Percentiles rank a stretch among this genome's conserved stretches.
phyloP scores from a whole-genome alignment of 2,888 invertebrate species.

The Geophilus truncorum region DNA sequence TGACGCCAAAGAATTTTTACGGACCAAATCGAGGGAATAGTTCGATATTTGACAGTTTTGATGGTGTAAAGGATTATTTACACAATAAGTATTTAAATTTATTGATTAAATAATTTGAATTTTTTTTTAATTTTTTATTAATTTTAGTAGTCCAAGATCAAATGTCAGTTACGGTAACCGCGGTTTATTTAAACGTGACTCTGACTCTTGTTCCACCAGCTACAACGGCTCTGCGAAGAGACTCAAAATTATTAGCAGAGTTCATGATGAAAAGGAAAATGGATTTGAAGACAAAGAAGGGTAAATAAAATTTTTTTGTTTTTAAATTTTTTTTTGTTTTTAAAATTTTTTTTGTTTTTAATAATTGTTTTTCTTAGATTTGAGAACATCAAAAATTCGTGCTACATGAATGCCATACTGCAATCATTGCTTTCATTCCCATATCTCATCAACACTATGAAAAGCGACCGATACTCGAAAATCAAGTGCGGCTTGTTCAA shows the following conservation, averaged over 20 bases:
- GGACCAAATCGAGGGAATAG: background rate
- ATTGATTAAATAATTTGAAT: background rate
- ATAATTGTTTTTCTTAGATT: background rate
- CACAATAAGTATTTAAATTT: no score
- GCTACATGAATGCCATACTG: background rate
- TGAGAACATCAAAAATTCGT: background rate
- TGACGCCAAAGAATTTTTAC: background rate
- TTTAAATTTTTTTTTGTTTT: background rate
- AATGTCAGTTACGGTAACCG: no score
- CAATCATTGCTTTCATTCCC: background rate
- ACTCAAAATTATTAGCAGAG: background rate
- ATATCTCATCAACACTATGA: background rate
- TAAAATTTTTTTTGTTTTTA: background rate
- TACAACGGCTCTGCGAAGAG: background rate
- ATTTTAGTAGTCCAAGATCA: background rate
- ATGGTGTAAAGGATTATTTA: no score
- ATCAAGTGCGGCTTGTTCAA: background rate
- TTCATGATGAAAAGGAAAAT: background rate
- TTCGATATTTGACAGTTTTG: no score
- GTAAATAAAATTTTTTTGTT: background rate
- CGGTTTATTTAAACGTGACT: no score
- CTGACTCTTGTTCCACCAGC: no score
- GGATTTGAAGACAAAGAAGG: background rate
- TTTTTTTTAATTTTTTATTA: background rate
- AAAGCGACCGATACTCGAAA: background rate